Conservation (phyloP, 2,113 vertebrate genomes). For the Abramis brama region DNA sequence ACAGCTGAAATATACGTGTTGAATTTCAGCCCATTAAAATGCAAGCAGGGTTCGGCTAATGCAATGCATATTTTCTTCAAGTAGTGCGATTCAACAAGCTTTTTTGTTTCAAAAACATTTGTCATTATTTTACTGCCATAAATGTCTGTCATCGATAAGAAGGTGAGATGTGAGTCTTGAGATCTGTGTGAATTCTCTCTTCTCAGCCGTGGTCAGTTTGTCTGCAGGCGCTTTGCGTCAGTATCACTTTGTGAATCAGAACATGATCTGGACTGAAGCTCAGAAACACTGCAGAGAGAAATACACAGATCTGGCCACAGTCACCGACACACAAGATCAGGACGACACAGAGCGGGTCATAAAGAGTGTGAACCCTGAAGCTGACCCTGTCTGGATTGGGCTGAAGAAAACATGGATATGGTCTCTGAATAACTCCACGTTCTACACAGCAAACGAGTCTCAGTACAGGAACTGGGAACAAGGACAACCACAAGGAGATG, state of each 20-base stretch:
- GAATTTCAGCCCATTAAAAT: no score
- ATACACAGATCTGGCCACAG: conserved; percentile 12
- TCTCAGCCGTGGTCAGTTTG: background rate
- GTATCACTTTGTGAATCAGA: background rate
- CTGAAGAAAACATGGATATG: background rate
- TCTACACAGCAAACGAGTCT: background rate
- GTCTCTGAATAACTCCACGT: background rate
- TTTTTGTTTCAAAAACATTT: no score
- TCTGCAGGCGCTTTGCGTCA: background rate
- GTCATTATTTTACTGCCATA: no score
- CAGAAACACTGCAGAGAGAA: background rate
- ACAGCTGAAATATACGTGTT: no score
- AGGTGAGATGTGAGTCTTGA: background rate
- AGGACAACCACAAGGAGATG: rapidly evolving
- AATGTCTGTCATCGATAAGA: no score
- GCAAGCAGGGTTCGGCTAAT: no score
- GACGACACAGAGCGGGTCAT: background rate
- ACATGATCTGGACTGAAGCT: rapidly evolving
- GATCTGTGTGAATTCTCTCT: background rate
- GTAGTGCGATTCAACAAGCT: no score
- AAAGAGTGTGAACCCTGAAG: rapidly evolving
- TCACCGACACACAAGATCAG: background rate
- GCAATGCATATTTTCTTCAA: no score
- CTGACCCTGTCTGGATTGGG: background rate
- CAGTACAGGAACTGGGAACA: background rate